Conservation (phyloP, 1,140 invertebrate genomes). For the Drosophila tsacasi region DNA sequence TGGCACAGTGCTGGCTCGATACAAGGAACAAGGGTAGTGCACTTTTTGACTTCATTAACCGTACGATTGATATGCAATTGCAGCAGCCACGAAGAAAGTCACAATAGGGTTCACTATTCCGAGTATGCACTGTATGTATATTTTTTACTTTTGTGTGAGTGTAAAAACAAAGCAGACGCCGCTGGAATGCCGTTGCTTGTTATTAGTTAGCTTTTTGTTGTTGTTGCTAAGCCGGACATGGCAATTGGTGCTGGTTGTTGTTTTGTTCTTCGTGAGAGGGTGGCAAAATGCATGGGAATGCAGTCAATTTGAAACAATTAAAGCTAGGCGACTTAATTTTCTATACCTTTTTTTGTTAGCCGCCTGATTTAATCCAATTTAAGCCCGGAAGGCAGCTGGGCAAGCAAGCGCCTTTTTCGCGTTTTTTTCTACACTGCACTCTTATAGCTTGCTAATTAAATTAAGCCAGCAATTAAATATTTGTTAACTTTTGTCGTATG, state of each 20-base stretch:
- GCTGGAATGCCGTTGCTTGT: constrained; percentile 57
- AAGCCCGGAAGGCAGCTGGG: constrained; percentile 4
- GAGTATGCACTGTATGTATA: constrained; percentile 9
- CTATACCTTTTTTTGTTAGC: constrained; percentile 47
- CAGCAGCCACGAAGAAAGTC: not conserved
- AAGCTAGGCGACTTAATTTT: constrained; percentile 22
- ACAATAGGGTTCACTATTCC: not conserved
- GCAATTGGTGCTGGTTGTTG: constrained; percentile 54
- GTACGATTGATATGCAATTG: not conserved
- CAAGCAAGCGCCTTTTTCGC: not conserved
- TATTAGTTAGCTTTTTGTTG: constrained; percentile 8
- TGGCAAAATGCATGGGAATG: constrained; percentile 18
- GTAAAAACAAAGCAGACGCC: constrained; percentile 45
- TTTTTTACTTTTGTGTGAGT: constrained; percentile 24
- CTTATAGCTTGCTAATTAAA: constrained; percentile 56
- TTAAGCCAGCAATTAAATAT: constrained; percentile 62
- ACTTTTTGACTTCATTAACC: constrained; percentile 3
- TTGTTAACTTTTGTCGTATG: constrained; percentile 58
- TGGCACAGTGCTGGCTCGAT: constrained; percentile 42
- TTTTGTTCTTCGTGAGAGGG: constrained; percentile 25
- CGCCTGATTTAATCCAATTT: constrained; percentile 51
- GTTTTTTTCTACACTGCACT: constrained; percentile 43
- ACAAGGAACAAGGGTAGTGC: constrained; percentile 5
- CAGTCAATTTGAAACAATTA: constrained; percentile 57
- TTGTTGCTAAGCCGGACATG: constrained; percentile 71